Evolutionary conservation across 2,113 vertebrate genomes (phyloP), one percentile per base, ranked within the genome.

Genomic region (Merops nubicus): DNA sequence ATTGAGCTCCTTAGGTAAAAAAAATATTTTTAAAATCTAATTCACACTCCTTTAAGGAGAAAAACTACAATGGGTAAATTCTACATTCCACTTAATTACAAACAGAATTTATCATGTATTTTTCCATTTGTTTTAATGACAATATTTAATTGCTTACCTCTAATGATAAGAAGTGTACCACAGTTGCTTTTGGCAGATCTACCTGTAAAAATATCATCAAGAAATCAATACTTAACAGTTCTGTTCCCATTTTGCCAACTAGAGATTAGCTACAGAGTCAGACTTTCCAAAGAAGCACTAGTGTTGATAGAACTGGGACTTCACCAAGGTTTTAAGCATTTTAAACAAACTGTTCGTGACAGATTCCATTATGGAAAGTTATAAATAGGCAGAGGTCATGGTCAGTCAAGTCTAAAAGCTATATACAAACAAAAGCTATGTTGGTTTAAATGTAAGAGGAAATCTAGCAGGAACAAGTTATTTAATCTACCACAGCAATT

Each of bases 161-260:
- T 93, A 99, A 95, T 34, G 98, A 98, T 94, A 99, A 98, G 97
- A 99, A 99, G 97, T 99, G 98, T 97, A 99, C 97, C 97, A 99
- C 96, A 2, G 98, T 99, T 98, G 99, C 99, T 98, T 99, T 99
- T 89, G 98, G 98, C 81, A 99, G 97, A 98, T 99, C 99, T 90
- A 99, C 99, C 99, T 99, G 97, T 94, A 97, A 95, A 97, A 97
- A 74, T 16, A 92, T 12, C 42, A 92, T 11, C 36, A 88, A 79
- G 45, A 88, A 89, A 65, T 69, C 29, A 84, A 28, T 83, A 73
- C 14, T 59, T 72, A 34, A 29, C 51, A 29, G 6, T 78, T 74
- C 12, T 88, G 21, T 91, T 65, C 60, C 0, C 51, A 42, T 15
- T 86, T 84, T 93, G 48, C 65, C 69, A 85, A 8, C 53, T 57